Percentiles rank a stretch among this genome's conserved stretches.
Conservation (phyloP, 1,140 invertebrate species). For the Drosophila littoralis region DNA sequence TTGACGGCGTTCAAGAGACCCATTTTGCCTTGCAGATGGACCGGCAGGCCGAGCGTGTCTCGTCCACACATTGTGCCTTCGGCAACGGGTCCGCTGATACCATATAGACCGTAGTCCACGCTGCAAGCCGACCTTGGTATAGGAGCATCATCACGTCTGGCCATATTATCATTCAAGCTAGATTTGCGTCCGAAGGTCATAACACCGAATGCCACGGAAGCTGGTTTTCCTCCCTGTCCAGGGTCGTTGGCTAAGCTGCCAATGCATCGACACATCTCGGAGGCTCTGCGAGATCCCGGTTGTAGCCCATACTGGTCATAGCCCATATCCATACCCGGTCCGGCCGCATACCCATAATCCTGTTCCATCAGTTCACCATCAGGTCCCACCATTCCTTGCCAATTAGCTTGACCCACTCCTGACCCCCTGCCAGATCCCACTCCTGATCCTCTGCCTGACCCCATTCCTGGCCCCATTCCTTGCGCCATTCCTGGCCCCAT, state of each 20-base stretch:
- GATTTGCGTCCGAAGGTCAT: background rate
- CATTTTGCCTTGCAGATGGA: constrained; percentile 9
- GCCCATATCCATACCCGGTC: no score
- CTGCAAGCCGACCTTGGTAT: background rate
- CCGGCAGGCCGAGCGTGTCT: constrained; percentile 21
- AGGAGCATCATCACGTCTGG: background rate
- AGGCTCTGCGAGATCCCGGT: background rate
- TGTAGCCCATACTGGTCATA: no score
- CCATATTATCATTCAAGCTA: no score
- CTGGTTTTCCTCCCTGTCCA: no score
- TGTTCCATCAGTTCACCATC: background rate
- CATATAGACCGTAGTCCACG: background rate
- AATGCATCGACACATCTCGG: background rate
- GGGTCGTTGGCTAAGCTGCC: background rate
- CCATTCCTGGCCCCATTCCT: background rate
- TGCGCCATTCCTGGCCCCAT: background rate
- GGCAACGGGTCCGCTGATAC: background rate
- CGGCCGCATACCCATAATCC: no score
- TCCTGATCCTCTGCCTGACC: background rate
- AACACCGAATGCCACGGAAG: background rate
- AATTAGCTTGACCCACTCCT: background rate
- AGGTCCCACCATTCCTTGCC: background rate
- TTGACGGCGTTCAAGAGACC: background rate
- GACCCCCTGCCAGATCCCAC: constrained; percentile 1
- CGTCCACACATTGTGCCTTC: constrained; percentile 3